Evolutionary conservation across 2,113 vertebrate genomes (phyloP).

Genomic region (Cariama cristata): DNA sequence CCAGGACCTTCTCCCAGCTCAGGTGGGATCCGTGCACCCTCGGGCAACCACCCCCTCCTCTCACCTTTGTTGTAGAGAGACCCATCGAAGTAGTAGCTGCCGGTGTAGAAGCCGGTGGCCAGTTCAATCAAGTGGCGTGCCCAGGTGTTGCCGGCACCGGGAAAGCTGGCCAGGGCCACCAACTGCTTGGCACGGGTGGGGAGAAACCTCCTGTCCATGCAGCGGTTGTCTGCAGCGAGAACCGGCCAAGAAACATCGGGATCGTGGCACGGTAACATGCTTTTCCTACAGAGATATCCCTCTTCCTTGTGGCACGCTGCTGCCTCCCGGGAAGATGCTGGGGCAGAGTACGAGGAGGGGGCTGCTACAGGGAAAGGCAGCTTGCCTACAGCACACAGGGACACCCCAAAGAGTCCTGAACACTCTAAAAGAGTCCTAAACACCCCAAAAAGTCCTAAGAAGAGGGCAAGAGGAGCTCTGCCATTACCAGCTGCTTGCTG

Average conservation of each 20-base stretch:
- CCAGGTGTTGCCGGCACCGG: conserved; percentile 97
- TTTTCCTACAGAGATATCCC: neutral
- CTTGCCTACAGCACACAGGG: neutral
- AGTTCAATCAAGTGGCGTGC: conserved; percentile 95
- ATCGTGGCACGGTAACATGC: accelerated
- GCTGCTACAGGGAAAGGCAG: neutral
- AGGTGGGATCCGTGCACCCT: neutral
- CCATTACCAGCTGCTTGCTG: neutral
- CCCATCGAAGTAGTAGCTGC: conserved; percentile 98
- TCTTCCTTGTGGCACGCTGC: accelerated
- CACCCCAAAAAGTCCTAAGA: neutral
- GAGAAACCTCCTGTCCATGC: conserved; percentile 94
- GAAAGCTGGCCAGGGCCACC: conserved; percentile 94
- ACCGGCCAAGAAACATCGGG: accelerated
- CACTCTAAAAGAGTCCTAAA: neutral
- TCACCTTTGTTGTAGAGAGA: conserved; percentile 98
- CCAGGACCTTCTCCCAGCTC: neutral
- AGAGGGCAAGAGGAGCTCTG: neutral
- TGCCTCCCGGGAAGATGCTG: neutral
- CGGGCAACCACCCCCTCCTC: accelerated
- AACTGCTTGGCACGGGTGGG: conserved; percentile 86
- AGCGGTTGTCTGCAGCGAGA: conserved; percentile 88
- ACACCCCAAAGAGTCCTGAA: neutral
- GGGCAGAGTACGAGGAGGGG: accelerated
- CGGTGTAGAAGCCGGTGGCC: conserved; percentile 94